phyloP scores from a whole-genome alignment of 2,888 invertebrate genomes.

The Pseudoips prasinana region DNA sequence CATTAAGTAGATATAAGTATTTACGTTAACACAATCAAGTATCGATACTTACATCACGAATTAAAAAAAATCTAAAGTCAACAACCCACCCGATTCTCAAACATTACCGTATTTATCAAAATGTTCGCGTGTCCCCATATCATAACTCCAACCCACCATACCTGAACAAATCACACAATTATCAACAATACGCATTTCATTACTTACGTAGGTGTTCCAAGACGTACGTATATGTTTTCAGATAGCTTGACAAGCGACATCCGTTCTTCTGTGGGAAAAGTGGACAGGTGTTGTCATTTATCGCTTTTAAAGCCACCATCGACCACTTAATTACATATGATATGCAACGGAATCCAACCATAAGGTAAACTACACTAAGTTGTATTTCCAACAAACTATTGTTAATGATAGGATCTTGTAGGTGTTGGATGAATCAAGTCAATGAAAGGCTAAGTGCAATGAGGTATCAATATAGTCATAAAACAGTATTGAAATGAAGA shows the following conservation, averaged over 20 bases:
- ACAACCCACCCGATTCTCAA: too few species aligned
- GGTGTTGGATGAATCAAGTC: conserved; percentile 25
- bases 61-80: too few species aligned
- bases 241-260: conserved; percentile 67
- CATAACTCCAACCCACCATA: conserved; percentile 3
- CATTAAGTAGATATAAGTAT: too few species aligned
- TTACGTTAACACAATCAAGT: too few species aligned
- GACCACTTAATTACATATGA: conserved; percentile 43
- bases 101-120: too few species aligned
- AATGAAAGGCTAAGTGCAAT: conserved; percentile 57
- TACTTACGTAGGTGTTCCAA: conserved; percentile 45
- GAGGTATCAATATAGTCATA: conserved; percentile 61
- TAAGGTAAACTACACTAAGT: conserved; percentile 7
- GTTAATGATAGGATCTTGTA: conserved; percentile 19
- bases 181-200: conserved; percentile 2
- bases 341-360: conserved; percentile 13
- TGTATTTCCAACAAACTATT: conserved; percentile 3
- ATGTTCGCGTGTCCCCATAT: conserved; percentile 2
- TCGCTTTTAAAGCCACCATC: conserved; percentile 46
- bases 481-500: conserved; percentile 54
- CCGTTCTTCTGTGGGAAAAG: conserved; percentile 75
- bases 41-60: too few species aligned
- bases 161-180: conserved; percentile 28
- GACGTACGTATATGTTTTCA: conserved; percentile 56
- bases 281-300: conserved; percentile 73